These are phyloP conservation scores for Petrophora chlorosata DNA, from an alignment of 2,888 invertebrate species.

Conservation along the genomic window DNA sequence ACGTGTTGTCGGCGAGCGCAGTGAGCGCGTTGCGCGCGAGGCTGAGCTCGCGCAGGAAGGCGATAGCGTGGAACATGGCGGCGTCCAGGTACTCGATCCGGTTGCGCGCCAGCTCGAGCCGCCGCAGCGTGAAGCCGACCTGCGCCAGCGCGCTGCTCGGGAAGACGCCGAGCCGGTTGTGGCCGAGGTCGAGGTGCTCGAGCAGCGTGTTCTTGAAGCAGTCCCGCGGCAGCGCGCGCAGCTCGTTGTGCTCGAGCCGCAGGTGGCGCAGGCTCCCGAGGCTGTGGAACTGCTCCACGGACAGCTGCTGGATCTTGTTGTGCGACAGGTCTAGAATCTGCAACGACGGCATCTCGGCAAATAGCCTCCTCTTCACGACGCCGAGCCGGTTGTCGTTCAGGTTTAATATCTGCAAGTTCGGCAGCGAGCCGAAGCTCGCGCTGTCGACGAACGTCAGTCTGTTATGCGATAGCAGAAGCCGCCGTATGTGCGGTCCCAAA, in stretches of 20 bases:
- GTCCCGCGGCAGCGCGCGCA: conserved; percentile 88
- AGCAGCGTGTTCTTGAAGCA: conserved; percentile 89
- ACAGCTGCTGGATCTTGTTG: conserved; percentile 51
- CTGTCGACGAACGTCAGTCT: conserved; percentile 68
- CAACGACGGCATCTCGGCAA: conserved; percentile 72
- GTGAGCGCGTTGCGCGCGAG: conserved; percentile 89
- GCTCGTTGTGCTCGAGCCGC: conserved; percentile 86
- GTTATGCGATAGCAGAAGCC: conserved; percentile 85
- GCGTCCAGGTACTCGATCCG: conserved; percentile 91
- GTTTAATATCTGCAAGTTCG: conserved; percentile 70
- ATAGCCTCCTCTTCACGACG: conserved; percentile 86
- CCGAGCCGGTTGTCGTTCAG: conserved; percentile 87
- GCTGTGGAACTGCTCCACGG: conserved; percentile 70
- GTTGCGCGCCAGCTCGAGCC: conserved; percentile 89
- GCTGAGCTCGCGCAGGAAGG: conserved; percentile 88
- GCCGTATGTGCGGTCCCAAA: conserved; percentile 49
- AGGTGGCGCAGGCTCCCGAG: conserved; percentile 86
- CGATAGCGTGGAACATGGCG: conserved; percentile 87
- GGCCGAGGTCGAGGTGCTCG: conserved; percentile 89
- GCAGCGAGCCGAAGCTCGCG: conserved; percentile 48
- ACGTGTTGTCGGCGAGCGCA: conserved; percentile 92
- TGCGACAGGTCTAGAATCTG: conserved; percentile 58
- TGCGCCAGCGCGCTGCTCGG: conserved; percentile 89
- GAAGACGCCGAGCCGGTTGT: conserved; percentile 88
- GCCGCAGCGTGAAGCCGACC: conserved; percentile 88